These are phyloP conservation scores for Panagrolaimus sp. DNA, from an alignment of 1,140 invertebrate species.

Conservation along the genomic window DNA sequence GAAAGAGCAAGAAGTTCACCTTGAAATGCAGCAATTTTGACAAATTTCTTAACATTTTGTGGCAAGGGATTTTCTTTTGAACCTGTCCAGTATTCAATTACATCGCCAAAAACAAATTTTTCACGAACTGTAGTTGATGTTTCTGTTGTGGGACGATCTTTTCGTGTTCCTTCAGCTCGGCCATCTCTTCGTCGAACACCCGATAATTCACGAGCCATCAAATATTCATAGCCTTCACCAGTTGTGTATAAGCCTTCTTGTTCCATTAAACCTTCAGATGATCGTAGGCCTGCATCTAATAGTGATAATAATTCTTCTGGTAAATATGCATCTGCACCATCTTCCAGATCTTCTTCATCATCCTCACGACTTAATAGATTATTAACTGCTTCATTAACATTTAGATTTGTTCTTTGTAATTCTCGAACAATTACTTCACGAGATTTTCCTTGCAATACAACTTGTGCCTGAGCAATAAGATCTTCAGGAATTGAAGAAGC, in stretches of 20 bases:
- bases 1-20: constrained; percentile 87
- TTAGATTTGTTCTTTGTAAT: constrained; percentile 81
- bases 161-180: constrained; percentile 39
- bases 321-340: constrained; percentile 48
- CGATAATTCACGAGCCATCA: constrained; percentile 85
- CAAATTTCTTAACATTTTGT: constrained; percentile 60
- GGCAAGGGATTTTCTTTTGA: constrained; percentile 60
- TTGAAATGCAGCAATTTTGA: constrained; percentile 75
- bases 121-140: constrained; percentile 17
- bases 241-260: constrained; percentile 93
- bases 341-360: constrained; percentile 69
- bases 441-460: constrained; percentile 90
- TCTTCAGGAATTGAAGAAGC: constrained; percentile 64
- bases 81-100: constrained; percentile 86
- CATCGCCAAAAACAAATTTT: constrained; percentile 72
- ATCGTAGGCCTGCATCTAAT: constrained; percentile 74
- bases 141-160: constrained; percentile 14
- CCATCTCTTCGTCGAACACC: constrained; percentile 68
- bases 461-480: constrained; percentile 61
- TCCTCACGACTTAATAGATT: constrained; percentile 95
- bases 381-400: constrained; percentile 98
- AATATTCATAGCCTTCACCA: constrained; percentile 87
- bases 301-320: constrained; percentile 90
- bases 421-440: constrained; percentile 94
- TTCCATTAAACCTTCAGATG: constrained; percentile 82